These are phyloP conservation scores for Hippocampus guttulatus DNA, from an alignment of 2,113 vertebrate species.

Conservation along the genomic window DNA sequence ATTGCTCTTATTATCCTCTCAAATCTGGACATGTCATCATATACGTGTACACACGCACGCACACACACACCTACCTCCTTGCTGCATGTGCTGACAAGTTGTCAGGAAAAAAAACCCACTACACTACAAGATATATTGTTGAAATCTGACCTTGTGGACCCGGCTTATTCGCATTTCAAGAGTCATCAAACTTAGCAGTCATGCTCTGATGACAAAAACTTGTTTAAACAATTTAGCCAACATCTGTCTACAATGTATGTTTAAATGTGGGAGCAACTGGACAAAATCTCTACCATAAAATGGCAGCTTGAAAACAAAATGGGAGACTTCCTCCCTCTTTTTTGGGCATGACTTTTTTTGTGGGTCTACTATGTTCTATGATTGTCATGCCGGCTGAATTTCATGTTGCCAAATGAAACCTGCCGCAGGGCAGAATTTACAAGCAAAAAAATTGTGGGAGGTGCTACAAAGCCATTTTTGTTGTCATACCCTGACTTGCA, in stretches of 20 bases:
- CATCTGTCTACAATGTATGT: not conserved
- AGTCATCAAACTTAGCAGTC: not conserved
- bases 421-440: not conserved
- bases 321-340: not conserved
- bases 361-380: not conserved
- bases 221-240: not conserved
- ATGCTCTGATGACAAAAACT: not conserved
- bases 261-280: not conserved
- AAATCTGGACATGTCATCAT: conserved; percentile 60
- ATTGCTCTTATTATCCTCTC: conserved; percentile 49
- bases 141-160: not conserved
- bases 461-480: not conserved
- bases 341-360: not conserved
- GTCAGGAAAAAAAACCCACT: not conserved
- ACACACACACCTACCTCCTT: conserved; percentile 29
- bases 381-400: not conserved
- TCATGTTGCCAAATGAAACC: not conserved
- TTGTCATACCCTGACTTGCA: not conserved
- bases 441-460: not conserved
- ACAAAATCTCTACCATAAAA: not conserved
- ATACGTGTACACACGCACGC: conserved; percentile 15
- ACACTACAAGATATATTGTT: not conserved
- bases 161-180: not conserved
- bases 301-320: not conserved
- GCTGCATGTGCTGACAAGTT: conserved; percentile 55